These are phyloP conservation scores for Climacteris rufus DNA, from an alignment of 2,113 vertebrate genomes.

Conservation along the genomic window DNA sequence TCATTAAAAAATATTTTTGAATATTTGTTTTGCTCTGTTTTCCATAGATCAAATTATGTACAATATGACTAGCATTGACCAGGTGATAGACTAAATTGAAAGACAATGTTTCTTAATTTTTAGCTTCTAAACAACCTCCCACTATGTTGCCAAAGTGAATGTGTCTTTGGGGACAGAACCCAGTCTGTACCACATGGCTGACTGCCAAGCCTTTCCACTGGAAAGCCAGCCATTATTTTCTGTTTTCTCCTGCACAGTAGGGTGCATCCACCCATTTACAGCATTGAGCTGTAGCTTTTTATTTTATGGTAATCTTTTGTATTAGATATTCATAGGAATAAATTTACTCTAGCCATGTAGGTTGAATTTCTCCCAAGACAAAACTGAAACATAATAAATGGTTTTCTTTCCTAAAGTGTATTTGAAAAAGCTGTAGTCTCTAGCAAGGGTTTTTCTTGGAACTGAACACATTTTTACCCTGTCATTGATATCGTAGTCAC, in stretches of 20 bases:
- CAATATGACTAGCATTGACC: background rate
- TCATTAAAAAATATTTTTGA: background rate
- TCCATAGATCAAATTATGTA: background rate
- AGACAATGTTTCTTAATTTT: background rate
- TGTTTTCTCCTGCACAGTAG: background rate
- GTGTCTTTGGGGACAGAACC: background rate
- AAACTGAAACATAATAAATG: background rate
- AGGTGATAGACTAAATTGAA: background rate
- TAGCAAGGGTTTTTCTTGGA: background rate
- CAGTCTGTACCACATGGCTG: background rate
- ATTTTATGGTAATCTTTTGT: background rate
- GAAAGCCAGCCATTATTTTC: background rate
- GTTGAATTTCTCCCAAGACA: background rate
- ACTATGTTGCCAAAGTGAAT: background rate
- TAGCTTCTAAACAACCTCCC: background rate
- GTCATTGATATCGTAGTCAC: background rate
- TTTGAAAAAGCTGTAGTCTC: background rate
- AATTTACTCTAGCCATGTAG: background rate
- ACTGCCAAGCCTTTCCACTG: background rate
- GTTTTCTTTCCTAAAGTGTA: background rate
- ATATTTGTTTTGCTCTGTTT: background rate
- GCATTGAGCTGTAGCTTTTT: background rate
- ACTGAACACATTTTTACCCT: background rate
- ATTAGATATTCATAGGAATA: background rate
- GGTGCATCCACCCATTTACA: background rate